These are phyloP conservation scores for Bubo blakistoni DNA, from an alignment of 2,113 vertebrate genomes.

Conservation along the genomic window DNA sequence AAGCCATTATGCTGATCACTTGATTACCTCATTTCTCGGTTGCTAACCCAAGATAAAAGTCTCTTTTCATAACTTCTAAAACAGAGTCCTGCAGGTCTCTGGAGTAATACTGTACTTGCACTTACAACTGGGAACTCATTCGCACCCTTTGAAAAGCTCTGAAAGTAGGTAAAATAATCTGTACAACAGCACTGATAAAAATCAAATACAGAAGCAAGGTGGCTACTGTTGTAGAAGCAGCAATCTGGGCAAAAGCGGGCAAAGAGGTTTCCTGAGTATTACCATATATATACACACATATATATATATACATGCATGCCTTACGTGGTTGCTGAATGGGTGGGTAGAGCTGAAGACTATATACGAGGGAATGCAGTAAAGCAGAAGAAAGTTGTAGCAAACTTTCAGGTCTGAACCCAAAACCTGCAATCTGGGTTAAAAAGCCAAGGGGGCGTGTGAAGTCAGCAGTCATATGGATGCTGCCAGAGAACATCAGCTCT, in stretches of 20 bases:
- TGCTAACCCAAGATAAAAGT: slow-evolving; percentile 10
- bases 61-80: neutral
- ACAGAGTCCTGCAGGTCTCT: slow-evolving; percentile 2
- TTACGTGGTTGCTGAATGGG: neutral
- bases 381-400: neutral
- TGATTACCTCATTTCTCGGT: neutral
- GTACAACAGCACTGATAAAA: neutral
- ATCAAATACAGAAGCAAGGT: neutral
- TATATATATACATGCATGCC: neutral
- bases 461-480: neutral
- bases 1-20: neutral
- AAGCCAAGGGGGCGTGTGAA: neutral
- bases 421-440: neutral
- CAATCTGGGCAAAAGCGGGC: neutral
- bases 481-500: neutral
- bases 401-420: neutral
- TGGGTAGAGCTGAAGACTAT: neutral
- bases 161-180: neutral
- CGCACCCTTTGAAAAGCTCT: neutral
- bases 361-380: neutral
- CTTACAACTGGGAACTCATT: neutral
- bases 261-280: neutral
- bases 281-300: neutral
- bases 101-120: neutral
- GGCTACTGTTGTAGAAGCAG: neutral